Conservation (phyloP, 2,113 vertebrate genomes). For the Ceuthmochares aereus region DNA sequence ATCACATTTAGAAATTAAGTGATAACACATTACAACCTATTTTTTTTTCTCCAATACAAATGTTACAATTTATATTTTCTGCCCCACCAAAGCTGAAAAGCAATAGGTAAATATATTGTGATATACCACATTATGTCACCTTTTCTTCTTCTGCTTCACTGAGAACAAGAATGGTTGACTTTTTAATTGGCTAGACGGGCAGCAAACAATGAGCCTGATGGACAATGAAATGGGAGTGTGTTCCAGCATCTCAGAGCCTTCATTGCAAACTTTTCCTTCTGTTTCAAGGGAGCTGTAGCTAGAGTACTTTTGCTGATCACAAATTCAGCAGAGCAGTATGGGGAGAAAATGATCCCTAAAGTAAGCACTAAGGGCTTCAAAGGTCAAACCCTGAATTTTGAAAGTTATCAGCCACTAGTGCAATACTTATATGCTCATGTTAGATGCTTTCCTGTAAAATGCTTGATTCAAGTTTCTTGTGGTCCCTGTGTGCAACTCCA, state of each 20-base stretch:
- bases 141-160: neutral
- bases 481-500: neutral
- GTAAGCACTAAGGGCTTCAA: neutral
- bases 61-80: neutral
- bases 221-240: neutral
- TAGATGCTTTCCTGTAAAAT: neutral
- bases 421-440: neutral
- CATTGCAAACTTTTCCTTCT: neutral
- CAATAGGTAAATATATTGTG: neutral
- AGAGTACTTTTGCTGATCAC: constrained; percentile 28
- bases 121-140: neutral
- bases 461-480: neutral
- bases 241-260: neutral
- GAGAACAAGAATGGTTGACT: neutral
- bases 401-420: neutral
- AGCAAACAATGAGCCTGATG: neutral
- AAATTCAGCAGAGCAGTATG: neutral
- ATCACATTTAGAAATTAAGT: neutral
- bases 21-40: neutral
- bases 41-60: neutral
- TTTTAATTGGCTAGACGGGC: neutral
- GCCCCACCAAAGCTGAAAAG: neutral
- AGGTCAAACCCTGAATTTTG: neutral
- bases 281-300: neutral
- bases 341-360: constrained; percentile 1